Evolutionary conservation across 2,113 vertebrate species (phyloP).

Genomic region (Bubo bubo): DNA sequence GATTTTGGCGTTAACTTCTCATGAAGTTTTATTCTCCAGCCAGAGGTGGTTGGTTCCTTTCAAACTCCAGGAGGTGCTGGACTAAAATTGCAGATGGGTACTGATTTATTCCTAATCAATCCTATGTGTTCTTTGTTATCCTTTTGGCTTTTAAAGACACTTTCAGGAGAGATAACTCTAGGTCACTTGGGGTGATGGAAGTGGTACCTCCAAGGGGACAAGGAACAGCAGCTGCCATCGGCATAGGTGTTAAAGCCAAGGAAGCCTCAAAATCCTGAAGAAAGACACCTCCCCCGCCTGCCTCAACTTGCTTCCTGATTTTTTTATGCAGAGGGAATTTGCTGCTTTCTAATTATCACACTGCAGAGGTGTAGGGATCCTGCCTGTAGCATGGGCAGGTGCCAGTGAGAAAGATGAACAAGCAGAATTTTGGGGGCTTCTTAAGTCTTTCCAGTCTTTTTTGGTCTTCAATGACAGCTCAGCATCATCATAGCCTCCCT

Average conservation of each 20-base stretch:
- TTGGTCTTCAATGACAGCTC: background rate
- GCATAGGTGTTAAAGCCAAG: background rate
- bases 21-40: background rate
- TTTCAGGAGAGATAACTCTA: background rate
- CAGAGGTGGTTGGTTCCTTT: background rate
- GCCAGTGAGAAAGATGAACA: background rate
- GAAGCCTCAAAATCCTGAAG: background rate
- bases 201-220: background rate
- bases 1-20: background rate
- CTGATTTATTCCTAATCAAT: background rate
- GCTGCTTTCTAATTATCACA: background rate
- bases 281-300: background rate
- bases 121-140: accelerated
- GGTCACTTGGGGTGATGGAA: background rate
- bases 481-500: background rate
- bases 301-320: background rate
- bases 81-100: background rate
- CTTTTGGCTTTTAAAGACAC: background rate
- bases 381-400: background rate
- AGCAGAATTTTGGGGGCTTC: background rate
- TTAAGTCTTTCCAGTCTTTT: background rate
- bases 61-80: background rate
- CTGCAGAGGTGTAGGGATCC: background rate
- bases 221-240: background rate
- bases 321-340: background rate